Evolutionary conservation across 2,113 vertebrate species (phyloP), one percentile per base, ranked within the genome.

Genomic region (Ammodytes marinus): DNA sequence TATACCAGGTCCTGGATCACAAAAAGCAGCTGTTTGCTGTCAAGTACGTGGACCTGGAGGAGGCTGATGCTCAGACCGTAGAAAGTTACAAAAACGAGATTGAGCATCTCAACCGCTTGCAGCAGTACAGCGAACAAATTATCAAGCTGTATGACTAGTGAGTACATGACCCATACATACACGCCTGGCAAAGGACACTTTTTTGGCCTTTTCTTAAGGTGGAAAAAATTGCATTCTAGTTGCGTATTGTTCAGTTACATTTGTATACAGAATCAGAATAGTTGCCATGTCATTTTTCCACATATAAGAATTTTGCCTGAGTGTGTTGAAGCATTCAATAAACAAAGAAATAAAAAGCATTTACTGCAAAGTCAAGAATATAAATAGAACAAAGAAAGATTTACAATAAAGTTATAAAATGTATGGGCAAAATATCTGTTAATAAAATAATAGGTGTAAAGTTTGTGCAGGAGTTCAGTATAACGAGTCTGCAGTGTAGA

Each of bases 1-100:
- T 99, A 11, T 99, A 97, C 90, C 98, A 99, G 86, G 98, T 99
- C 5, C 92, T 99, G 45, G 96, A 97, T 93, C 96, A 97, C 35
- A 97, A 96, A 89, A 99, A 97, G 84, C 97, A 98, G 77, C 94
- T 98, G 72, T 96, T 95, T 90, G 98, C 98, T n/a, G 94, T 99
- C 85, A 99, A 99, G 83, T 97, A 96, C 6, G 97, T 99, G 55
- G 95, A 97, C 88, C 91, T 99, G 2, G 95, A 99, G 91, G 97
- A 98, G 66, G 97, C 97, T 15, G 98, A 99, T 77, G 87, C 93
- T 14, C 97, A 97, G 87, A 98, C 97, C 0, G 79, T 98, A 74
- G 96, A 98, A 60, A 97, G 98, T 90, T 99, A 99, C 85, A 98
- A 97, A 91, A 99, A 99, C 88, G 98, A 99, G 95, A 99, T 99